Conservation (phyloP, 2,888 invertebrate species). For the Norana najaformis region DNA sequence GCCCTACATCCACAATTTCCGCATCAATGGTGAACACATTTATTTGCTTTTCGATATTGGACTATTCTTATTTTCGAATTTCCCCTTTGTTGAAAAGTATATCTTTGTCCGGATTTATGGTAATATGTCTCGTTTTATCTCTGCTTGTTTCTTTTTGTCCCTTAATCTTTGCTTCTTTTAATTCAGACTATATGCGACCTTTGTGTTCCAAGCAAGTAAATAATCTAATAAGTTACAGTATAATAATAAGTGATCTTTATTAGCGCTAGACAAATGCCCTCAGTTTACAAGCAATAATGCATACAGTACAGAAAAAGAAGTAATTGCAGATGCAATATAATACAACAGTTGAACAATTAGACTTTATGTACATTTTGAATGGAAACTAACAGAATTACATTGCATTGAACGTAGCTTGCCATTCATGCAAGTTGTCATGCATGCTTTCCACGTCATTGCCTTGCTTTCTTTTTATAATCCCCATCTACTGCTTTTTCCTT, state of each 20-base stretch:
- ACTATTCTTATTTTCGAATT: not conserved
- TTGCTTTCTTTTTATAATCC: not conserved
- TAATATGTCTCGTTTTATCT: not conserved
- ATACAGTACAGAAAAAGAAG: not conserved
- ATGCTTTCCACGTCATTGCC: not conserved
- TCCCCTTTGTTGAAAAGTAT: not conserved
- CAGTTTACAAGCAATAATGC: not conserved
- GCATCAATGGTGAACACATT: constrained; percentile 24
- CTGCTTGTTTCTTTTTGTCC: not conserved
- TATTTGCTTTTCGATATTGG: not conserved
- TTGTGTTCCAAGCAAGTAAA: not conserved
- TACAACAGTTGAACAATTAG: no score
- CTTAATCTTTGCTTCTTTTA: not conserved
- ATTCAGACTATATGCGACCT: not conserved
- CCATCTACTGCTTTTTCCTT: not conserved
- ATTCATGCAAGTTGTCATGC: not conserved
- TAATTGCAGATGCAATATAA: not conserved
- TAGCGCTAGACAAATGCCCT: not conserved
- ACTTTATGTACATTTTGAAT: no score
- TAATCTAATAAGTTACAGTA: no score
- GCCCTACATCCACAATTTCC: constrained; percentile 39
- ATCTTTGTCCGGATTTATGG: not conserved
- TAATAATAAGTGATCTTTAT: not conserved
- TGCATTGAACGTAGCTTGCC: no score
- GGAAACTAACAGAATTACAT: no score